Base-by-base conservation (phyloP, 2,888 invertebrate species). In the Pyrrhosoma nymphula region DNA sequence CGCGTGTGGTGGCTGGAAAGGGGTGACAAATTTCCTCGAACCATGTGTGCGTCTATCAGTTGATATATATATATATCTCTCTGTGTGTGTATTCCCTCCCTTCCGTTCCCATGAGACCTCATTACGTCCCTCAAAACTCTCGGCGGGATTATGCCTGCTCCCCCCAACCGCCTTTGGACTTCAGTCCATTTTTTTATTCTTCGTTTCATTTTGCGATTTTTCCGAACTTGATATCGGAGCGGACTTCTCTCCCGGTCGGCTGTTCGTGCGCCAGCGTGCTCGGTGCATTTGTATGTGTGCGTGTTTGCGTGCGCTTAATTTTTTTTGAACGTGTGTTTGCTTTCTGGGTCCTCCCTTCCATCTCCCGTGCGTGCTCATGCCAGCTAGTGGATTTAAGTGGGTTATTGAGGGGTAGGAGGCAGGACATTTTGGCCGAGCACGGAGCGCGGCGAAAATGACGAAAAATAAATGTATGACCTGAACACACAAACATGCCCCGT, bases 101-200 rank as follows among this genome's bases (percentile, higher is more conserved):
- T n/a, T n/a, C n/a, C 35, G 69, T 93, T 75, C 69, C 93, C 69
- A 14, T 26, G 69, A 26, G 69, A 63, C 47, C 69, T 93, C 47
- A 75, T 69, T 55, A 75, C 47, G 35, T 69, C 69, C 93, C 26
- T 69, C 20, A 93, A 93, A 93, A 12, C 47, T 47, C 3, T 16
- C 47, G 47, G 39, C 47, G 20, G 60, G 60, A 93, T 93, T 69
- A 69, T 69, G 47, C 47, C 47, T 18, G n/a, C 69, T 16, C 16
- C 60, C 60, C 6, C 60, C 2, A 47, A 60, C 60, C 6, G 20
- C 18, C 20, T 12, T 60, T 14, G 69, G 47, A 0, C n/a, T 39
- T 75, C 39, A 39, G 12, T 4, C 56, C 55, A 3, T 88, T 88
- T 60, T 60, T 60, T 60, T 60, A 60, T 60, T 60, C 16, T 2